Evolutionary conservation across 2,888 invertebrate genomes (phyloP).

Genomic region (Diachrysia chrysitis): DNA sequence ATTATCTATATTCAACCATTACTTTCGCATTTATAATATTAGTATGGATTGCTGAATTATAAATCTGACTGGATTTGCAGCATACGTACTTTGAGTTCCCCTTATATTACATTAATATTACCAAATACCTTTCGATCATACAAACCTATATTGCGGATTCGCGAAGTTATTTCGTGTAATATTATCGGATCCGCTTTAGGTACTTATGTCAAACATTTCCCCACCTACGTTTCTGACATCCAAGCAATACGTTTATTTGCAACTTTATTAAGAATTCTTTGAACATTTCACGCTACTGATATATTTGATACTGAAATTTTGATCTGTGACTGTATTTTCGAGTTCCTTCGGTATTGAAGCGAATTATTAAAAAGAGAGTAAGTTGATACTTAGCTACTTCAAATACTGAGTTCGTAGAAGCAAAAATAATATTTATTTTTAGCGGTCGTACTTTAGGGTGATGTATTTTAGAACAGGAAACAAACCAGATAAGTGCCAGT

Average conservation of each 20-base stretch:
- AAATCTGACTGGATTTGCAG: background rate
- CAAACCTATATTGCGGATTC: background rate
- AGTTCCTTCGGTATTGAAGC: no score
- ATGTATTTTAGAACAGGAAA: no score
- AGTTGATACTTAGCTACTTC: background rate
- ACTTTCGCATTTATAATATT: no score
- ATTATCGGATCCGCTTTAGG: slow-evolving; percentile 23
- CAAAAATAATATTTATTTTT: background rate
- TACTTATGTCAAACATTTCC: slow-evolving; percentile 3
- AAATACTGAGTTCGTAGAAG: background rate
- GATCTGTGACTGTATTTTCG: background rate
- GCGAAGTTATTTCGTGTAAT: slow-evolving; percentile 24
- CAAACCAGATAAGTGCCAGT: no score
- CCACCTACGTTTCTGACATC: slow-evolving; percentile 24
- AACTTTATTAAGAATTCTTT: slow-evolving; percentile 52
- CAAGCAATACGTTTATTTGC: slow-evolving; percentile 21
- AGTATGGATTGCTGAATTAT: no score
- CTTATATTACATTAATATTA: background rate
- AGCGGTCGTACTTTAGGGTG: background rate
- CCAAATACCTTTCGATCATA: slow-evolving; percentile 13
- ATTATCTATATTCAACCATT: no score
- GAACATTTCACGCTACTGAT: slow-evolving; percentile 17
- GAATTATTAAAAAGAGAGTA: background rate
- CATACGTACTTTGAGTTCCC: background rate
- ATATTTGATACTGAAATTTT: slow-evolving; percentile 24